These are phyloP conservation scores for Phaenicophaeus curvirostris DNA, from an alignment of 2,797 vertebrate species.

Conservation along the genomic window DNA sequence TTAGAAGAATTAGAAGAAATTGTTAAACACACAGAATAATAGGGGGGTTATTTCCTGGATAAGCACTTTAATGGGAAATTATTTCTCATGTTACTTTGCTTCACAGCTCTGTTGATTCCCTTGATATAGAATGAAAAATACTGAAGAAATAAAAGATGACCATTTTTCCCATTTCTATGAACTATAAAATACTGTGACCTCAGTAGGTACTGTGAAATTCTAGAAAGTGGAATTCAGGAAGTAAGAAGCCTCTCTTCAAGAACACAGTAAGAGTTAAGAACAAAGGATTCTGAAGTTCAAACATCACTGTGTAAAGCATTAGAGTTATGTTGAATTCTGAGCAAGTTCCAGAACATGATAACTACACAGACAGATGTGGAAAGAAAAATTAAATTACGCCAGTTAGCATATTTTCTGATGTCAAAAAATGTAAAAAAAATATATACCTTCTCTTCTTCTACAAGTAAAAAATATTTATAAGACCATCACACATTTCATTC, in stretches of 20 bases:
- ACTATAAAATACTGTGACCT: background rate
- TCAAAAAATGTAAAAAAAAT: background rate
- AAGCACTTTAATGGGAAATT: background rate
- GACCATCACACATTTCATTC: background rate
- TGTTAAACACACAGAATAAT: background rate
- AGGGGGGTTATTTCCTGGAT: background rate
- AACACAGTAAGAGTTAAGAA: background rate
- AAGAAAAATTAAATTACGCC: background rate
- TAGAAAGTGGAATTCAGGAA: background rate
- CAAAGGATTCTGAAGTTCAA: background rate
- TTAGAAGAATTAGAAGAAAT: background rate
- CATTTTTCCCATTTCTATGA: background rate
- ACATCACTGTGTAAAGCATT: background rate
- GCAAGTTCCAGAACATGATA: background rate
- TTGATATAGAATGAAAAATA: background rate
- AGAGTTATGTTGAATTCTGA: background rate
- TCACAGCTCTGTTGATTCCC: background rate
- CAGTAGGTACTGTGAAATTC: background rate
- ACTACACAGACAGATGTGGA: background rate
- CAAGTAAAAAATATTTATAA: background rate
- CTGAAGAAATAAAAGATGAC: background rate
- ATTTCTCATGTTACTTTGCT: background rate
- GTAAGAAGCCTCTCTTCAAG: background rate
- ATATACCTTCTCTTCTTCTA: background rate
- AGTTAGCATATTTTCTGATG: background rate